phyloP scores from a whole-genome alignment of 2,113 vertebrate species.

The Gila orcuttii region DNA sequence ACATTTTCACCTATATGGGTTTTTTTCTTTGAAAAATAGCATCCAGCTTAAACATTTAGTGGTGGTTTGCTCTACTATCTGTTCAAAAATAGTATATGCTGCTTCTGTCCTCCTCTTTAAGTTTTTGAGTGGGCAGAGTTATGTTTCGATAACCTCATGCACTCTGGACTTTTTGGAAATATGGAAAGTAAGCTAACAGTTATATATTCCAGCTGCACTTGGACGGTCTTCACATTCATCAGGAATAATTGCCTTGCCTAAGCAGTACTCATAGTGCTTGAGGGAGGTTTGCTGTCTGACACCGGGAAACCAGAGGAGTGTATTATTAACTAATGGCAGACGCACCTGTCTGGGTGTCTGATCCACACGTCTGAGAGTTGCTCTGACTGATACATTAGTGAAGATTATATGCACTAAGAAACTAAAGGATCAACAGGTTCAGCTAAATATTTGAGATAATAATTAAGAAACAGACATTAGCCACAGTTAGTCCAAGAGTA shows the following conservation, averaged over 20 bases:
- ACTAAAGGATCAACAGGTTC: conserved; percentile 18
- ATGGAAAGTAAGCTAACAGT: conserved; percentile 28
- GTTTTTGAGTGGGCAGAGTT: conserved; percentile 25
- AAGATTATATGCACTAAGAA: conserved; percentile 24
- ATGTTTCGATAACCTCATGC: conserved; percentile 33
- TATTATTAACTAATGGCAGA: conserved; percentile 50
- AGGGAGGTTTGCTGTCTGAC: conserved; percentile 51
- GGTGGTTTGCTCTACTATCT: not conserved
- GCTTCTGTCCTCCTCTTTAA: not conserved
- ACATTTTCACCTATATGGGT: not conserved
- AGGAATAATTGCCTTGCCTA: conserved; percentile 12
- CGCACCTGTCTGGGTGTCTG: conserved; percentile 24
- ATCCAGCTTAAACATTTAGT: not conserved
- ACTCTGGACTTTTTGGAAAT: conserved; percentile 13
- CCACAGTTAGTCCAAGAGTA: not conserved
- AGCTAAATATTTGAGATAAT: not conserved
- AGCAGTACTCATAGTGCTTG: conserved; percentile 1
- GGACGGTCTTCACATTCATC: conserved; percentile 17
- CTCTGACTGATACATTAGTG: not conserved
- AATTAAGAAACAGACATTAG: not conserved
- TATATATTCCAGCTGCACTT: conserved; percentile 39
- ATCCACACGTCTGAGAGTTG: conserved; percentile 24
- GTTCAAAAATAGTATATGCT: not conserved
- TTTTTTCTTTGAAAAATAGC: not conserved
- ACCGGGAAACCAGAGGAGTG: conserved; percentile 43